Base-by-base conservation (phyloP, 2,888 invertebrate species). In the Lithosia quadra region DNA sequence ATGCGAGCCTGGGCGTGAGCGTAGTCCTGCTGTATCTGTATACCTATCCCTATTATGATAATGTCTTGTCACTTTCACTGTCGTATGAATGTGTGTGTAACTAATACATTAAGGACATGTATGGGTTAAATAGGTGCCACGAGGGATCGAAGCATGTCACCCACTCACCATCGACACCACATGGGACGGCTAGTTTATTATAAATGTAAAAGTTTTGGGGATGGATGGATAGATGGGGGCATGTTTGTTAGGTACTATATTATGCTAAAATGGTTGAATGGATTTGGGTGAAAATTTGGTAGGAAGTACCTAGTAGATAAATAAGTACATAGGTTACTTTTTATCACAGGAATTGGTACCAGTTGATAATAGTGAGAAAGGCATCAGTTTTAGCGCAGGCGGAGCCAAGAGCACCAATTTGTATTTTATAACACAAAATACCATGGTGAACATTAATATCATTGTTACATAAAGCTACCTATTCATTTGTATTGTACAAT, bases 401-500 rank as follows among this genome's bases (percentile, higher is more conserved):
- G 49, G 18, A 43, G 7, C 18, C 43, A 5, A 15, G 39, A 7
- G 7, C 43, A 18, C 5, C 0, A 43, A 18, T 18, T 43, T 7
- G 43, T 9, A 49, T 49, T 65, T 33, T 58, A 36, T 63, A 65
- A 60, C 56, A 64, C 11, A 18, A 28, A 15, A 56, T 55, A 24
- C 56, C 18, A 56, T 65, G 64, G 61, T 67, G 71, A 69, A 71
- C 53, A 71, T 62, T 36, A 58, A 68, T 68, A 73, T 61, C 71
- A 53, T 67, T 33, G 71, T 55, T 60, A 28, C 28, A 68, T 73
- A 77, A 77, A 67, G 36, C 70, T 67, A 67, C 58, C 65, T 70
- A 81, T 83, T 81, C 80, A 75, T 83, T 78, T 82, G 58, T 75
- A 73, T 76, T 75, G 60, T 22, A n/a, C n/a, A 11, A 3, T 82